Evolutionary conservation across 2,113 vertebrate genomes (phyloP).

Genomic region (Neotoma lepida): DNA sequence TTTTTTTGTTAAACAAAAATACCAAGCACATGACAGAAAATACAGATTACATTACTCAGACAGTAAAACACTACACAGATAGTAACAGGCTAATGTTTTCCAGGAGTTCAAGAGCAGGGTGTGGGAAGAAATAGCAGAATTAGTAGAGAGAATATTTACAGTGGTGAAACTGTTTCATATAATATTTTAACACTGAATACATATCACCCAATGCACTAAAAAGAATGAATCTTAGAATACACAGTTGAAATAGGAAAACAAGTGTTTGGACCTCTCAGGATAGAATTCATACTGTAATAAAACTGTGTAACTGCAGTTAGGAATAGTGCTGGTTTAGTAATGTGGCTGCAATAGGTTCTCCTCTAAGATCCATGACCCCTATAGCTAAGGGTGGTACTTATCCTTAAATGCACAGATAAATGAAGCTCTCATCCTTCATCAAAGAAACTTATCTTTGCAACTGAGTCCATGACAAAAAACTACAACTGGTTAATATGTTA

Average conservation of each 20-base stretch:
- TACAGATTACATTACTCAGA: background rate
- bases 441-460: background rate
- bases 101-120: background rate
- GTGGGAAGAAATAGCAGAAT: background rate
- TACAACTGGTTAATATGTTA: background rate
- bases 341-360: background rate
- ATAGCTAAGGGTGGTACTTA: background rate
- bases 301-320: background rate
- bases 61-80: background rate
- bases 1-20: background rate
- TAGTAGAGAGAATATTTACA: background rate
- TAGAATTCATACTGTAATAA: background rate
- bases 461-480: background rate
- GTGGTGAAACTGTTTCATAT: background rate
- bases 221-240: background rate
- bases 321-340: background rate
- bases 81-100: background rate
- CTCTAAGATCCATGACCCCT: background rate
- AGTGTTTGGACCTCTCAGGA: background rate
- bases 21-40: background rate
- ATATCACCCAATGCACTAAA: background rate
- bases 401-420: background rate
- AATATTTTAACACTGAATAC: background rate
- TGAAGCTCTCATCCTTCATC: background rate
- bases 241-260: background rate